phyloP scores from a whole-genome alignment of 1,140 invertebrate species.

The Rhopalosiphum maidis region DNA sequence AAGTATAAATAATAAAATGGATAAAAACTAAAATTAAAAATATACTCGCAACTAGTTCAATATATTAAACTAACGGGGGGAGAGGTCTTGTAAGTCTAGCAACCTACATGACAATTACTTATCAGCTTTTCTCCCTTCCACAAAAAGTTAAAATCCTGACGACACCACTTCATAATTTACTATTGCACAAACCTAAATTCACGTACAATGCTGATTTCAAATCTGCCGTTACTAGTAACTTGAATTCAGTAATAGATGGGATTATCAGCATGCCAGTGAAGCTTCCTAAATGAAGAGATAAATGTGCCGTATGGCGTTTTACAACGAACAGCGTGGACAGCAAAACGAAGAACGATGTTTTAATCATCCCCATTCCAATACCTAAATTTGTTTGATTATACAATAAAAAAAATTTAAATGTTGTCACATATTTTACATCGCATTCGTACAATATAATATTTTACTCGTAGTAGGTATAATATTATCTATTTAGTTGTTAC shows the following conservation, averaged over 20 bases:
- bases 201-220: background rate
- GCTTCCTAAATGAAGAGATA: constrained; percentile 20
- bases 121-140: background rate
- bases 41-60: no score
- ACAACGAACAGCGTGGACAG: background rate
- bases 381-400: background rate
- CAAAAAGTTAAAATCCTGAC: background rate
- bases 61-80: no score
- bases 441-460: background rate
- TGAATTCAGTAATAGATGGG: background rate
- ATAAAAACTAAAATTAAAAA: no score
- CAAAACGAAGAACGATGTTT: background rate
- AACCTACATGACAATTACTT: no score
- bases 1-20: no score
- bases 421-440: background rate
- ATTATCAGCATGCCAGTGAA: constrained; percentile 23
- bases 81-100: no score
- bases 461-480: no score
- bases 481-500: no score
- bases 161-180: background rate
- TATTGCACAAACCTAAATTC: background rate
- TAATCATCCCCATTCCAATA: constrained; percentile 11
- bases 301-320: background rate
- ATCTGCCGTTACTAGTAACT: background rate
- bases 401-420: background rate